Percentiles rank a stretch among this genome's conserved stretches.
These are phyloP conservation scores for Catalaphyllia jardinei DNA, from an alignment of 64 coral and sea anemone genomes.

Conservation along the genomic window DNA sequence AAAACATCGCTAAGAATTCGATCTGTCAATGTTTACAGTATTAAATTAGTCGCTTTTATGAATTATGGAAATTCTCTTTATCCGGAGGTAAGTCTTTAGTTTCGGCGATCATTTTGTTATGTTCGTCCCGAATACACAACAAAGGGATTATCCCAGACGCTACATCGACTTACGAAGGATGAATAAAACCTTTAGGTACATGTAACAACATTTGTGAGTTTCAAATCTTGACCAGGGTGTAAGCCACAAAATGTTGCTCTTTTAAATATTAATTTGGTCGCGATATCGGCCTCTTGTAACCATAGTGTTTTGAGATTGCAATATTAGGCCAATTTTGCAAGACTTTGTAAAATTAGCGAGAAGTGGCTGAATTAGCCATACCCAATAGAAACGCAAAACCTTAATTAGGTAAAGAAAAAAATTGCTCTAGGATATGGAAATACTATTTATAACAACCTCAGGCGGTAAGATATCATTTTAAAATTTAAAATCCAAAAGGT, in stretches of 20 bases:
- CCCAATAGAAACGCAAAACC: background rate
- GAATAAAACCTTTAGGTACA: background rate
- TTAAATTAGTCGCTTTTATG: conserved; percentile 39
- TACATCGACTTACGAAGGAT: background rate
- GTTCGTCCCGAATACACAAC: background rate
- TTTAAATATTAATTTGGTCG: conserved; percentile 22
- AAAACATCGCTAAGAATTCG: conserved; percentile 31
- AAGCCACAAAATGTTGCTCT: background rate
- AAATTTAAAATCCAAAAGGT: background rate
- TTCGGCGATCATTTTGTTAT: conserved; percentile 17
- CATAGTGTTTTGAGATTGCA: conserved; percentile 19
- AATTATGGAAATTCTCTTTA: conserved; percentile 49
- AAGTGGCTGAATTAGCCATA: conserved; percentile 10
- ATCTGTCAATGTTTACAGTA: conserved; percentile 30
- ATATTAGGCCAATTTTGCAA: conserved; percentile 21
- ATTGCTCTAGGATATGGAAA: conserved; percentile 19
- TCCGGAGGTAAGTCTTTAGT: background rate
- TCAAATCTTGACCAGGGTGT: conserved; percentile 5
- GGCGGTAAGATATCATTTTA: background rate
- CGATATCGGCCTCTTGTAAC: background rate
- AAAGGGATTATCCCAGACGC: background rate
- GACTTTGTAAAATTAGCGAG: conserved; percentile 24
- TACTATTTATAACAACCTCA: background rate
- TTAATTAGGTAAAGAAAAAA: conserved; percentile 3
- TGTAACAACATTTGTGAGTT: background rate